Evolutionary conservation across 92 coral and sea anemone genomes (phyloP).

Genomic region (Palythoa caribaeorum): DNA sequence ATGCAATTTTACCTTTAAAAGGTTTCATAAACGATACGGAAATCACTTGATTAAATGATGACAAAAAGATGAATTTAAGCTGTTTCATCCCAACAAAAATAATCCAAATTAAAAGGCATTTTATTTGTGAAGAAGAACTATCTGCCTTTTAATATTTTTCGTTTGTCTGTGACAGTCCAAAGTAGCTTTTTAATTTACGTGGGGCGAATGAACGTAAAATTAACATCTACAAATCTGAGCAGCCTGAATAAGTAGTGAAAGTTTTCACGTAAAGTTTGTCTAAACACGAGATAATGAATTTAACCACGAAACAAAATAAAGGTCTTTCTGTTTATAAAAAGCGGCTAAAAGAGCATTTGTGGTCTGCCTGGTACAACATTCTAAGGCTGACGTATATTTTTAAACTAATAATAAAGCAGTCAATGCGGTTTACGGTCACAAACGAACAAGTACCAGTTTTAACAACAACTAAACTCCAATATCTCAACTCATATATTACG

Average conservation of each 20-base stretch:
- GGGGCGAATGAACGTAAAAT: neutral
- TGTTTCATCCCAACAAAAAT: conserved; percentile 3
- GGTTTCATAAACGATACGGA: conserved; percentile 17
- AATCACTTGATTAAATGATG: conserved; percentile 23
- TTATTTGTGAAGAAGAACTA: conserved; percentile 13
- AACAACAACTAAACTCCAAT: neutral
- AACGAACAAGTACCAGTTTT: neutral
- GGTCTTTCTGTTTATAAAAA: conserved; percentile 37
- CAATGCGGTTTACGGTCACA: neutral
- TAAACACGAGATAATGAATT: conserved; percentile 18
- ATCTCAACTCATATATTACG: neutral
- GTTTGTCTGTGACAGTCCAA: neutral
- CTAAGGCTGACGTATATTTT: conserved; percentile 11
- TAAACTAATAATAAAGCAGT: neutral
- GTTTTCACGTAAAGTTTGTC: conserved; percentile 26
- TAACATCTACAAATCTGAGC: conserved; percentile 13
- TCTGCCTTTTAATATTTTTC: conserved; percentile 14
- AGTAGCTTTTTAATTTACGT: conserved; percentile 32
- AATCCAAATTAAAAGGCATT: neutral
- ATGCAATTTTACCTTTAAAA: neutral
- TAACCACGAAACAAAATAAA: conserved; percentile 39
- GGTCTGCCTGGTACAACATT: conserved; percentile 12
- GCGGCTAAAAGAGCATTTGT: conserved; percentile 52
- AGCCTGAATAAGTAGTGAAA: neutral
- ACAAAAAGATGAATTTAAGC: neutral